A percentile compares a stretch with the other conserved stretches of the same genome.
These are phyloP conservation scores for Sinopyrophorus schimmeli DNA, from an alignment of 2,888 invertebrate genomes.

Conservation along the genomic window DNA sequence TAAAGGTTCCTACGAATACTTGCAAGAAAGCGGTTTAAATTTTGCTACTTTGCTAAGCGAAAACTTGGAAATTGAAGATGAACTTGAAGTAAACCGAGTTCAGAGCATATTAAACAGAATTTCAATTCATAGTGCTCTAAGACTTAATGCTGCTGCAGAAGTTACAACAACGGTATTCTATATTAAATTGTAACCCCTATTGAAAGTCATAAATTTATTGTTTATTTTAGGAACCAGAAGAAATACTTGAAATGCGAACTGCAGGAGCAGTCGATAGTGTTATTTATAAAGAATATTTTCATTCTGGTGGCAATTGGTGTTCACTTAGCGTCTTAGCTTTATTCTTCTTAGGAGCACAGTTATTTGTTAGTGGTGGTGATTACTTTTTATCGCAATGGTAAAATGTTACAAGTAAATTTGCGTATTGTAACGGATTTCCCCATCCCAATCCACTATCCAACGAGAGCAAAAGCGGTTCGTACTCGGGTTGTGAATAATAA, in stretches of 20 bases:
- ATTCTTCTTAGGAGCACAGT: slow-evolving; percentile 60
- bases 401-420: slow-evolving; percentile 3
- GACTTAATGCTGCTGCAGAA: slow-evolving; percentile 4
- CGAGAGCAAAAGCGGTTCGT: too few relatives aligned
- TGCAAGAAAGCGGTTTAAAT: slow-evolving; percentile 55
- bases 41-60: slow-evolving; percentile 51
- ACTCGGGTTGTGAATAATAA: too few relatives aligned
- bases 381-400: slow-evolving; percentile 49
- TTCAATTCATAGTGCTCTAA: slow-evolving; percentile 21
- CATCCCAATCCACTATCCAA: too few relatives aligned
- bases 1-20: slow-evolving; percentile 51
- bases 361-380: slow-evolving; percentile 50
- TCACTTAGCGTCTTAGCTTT: slow-evolving; percentile 58
- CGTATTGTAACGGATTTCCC: too few relatives aligned
- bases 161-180: neutral
- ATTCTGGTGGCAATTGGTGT: slow-evolving; percentile 60
- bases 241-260: slow-evolving; percentile 58
- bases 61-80: slow-evolving; percentile 2
- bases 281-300: slow-evolving; percentile 61
- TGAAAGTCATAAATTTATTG: neutral
- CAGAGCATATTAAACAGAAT: slow-evolving; percentile 26
- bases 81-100: slow-evolving; percentile 10
- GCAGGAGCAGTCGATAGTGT: slow-evolving; percentile 58
- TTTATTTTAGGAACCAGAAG: slow-evolving; percentile 51
- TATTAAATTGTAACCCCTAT: neutral